phyloP scores from a whole-genome alignment of 2,113 vertebrate species.

The Trachemys scripta region DNA sequence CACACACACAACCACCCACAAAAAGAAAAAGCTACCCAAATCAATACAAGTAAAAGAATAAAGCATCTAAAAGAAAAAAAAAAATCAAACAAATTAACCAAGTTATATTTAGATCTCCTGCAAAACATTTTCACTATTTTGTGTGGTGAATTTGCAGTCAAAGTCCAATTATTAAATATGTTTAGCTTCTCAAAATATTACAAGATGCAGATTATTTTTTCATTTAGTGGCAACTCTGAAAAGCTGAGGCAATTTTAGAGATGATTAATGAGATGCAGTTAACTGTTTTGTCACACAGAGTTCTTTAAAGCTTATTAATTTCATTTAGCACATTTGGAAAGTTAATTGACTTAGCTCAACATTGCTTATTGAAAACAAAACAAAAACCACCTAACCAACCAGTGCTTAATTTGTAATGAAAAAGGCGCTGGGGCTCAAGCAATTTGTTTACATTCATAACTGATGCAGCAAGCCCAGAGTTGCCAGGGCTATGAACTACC shows the following conservation, averaged over 20 bases:
- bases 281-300: neutral
- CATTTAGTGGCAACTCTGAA: neutral
- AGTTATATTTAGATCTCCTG: neutral
- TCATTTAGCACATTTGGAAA: neutral
- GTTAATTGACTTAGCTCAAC: neutral
- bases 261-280: neutral
- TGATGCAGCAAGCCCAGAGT: too few relatives aligned
- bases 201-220: neutral
- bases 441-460: too few relatives aligned
- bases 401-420: too few relatives aligned
- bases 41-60: neutral
- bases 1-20: neutral
- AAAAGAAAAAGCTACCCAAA: neutral
- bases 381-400: too few relatives aligned
- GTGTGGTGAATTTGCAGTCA: neutral
- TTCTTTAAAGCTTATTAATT: neutral
- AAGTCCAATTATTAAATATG: neutral
- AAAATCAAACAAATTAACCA: neutral
- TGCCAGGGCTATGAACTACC: too few relatives aligned
- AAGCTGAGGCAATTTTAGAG: fast-evolving
- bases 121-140: neutral
- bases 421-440: too few relatives aligned
- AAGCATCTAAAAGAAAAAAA: neutral
- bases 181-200: neutral
- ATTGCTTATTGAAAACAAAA: neutral